Percentiles rank a stretch among this genome's conserved stretches.
phyloP scores from a whole-genome alignment of 2,797 vertebrate genomes.

The Zalophus californianus region DNA sequence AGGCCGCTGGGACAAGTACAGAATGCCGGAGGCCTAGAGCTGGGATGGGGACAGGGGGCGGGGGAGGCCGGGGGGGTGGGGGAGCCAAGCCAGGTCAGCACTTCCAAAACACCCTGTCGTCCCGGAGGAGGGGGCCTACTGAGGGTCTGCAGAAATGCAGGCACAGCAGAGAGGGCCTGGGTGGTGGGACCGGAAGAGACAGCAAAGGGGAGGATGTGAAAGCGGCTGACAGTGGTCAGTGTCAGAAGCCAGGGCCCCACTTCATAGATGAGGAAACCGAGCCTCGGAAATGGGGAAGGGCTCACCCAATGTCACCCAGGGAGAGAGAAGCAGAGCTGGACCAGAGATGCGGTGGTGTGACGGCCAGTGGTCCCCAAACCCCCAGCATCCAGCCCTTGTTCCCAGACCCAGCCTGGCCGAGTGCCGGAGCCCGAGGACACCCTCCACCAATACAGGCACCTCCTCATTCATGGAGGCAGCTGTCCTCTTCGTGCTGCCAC shows the following conservation, averaged over 20 bases:
- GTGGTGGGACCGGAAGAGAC: neutral
- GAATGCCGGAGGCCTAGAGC: accelerated
- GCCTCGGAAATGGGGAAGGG: neutral
- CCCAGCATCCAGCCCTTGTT: neutral
- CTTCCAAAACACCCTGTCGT: neutral
- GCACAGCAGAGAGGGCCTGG: neutral
- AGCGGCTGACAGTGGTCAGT: accelerated
- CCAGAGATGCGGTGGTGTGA: accelerated
- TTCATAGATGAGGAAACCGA: neutral
- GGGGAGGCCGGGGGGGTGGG: no score
- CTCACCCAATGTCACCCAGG: neutral
- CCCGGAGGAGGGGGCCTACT: neutral
- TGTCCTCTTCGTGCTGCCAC: constrained; percentile 26
- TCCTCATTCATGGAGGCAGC: constrained; percentile 50
- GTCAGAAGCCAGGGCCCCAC: neutral
- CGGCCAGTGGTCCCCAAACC: accelerated
- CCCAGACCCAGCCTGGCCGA: neutral
- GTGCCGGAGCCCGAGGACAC: neutral
- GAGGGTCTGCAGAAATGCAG: neutral
- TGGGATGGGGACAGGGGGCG: neutral
- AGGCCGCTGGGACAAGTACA: no score
- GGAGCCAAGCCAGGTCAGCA: neutral
- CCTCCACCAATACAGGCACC: neutral
- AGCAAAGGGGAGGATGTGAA: neutral
- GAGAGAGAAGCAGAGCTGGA: neutral